Percentiles rank a stretch among this genome's conserved stretches.
These are phyloP conservation scores for Troilus luridus DNA, from an alignment of 2,888 invertebrate species.

Conservation along the genomic window DNA sequence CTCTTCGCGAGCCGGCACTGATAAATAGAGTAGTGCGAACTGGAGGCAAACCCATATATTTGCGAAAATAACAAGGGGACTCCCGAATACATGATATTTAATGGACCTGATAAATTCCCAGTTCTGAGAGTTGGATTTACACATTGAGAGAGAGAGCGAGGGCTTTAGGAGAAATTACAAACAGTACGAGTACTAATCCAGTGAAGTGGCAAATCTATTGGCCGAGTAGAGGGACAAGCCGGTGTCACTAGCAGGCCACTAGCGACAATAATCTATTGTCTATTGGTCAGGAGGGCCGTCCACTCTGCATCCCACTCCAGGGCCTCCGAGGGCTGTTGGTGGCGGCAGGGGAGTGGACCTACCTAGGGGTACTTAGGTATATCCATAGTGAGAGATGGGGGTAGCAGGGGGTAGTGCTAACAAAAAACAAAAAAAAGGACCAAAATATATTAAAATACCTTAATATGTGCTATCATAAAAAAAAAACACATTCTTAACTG, in stretches of 20 bases:
- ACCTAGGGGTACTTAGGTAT: not conserved
- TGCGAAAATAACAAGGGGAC: not conserved
- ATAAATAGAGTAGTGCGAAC: not conserved
- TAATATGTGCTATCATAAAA: too few species aligned
- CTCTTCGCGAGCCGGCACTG: too few species aligned
- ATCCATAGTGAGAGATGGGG: not conserved
- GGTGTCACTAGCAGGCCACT: constrained; percentile 44
- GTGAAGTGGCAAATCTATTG: constrained; percentile 18
- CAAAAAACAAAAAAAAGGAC: too few species aligned
- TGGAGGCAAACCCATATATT: not conserved
- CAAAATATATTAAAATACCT: too few species aligned
- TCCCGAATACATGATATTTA: not conserved
- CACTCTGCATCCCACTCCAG: constrained; percentile 34
- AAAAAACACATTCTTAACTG: too few species aligned
- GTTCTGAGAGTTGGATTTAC: not conserved
- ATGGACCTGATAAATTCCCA: constrained; percentile 17
- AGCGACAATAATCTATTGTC: constrained; percentile 45
- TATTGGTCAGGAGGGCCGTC: not conserved
- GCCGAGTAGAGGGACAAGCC: constrained; percentile 18
- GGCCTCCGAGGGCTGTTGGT: not conserved
- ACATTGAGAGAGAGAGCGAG: not conserved
- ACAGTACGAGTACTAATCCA: constrained; percentile 16
- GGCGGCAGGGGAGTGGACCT: not conserved
- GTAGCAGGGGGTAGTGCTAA: not conserved
- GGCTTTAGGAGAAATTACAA: constrained; percentile 23